Evolutionary conservation across 2,888 invertebrate species (phyloP).

Genomic region (Boloria euphrosyne): DNA sequence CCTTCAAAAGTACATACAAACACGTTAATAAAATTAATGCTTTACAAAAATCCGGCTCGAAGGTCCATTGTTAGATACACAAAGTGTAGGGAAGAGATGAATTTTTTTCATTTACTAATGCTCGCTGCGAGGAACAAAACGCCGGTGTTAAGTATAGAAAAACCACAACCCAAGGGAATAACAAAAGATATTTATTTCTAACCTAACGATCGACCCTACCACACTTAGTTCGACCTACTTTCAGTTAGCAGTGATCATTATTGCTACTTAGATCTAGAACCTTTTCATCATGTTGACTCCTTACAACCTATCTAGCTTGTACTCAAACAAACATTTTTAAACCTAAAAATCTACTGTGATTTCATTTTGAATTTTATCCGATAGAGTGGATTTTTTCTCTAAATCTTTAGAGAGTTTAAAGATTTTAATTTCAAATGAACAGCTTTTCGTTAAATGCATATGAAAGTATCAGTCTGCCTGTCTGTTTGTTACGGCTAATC

Average conservation of each 20-base stretch:
- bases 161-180: neutral
- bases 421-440: no score
- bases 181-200: slow-evolving; percentile 10
- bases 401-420: no score
- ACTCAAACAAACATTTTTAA: no score
- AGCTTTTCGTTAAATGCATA: no score
- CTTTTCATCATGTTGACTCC: no score
- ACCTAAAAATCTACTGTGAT: no score
- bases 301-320: no score
- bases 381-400: no score
- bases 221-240: slow-evolving; percentile 7
- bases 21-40: slow-evolving; percentile 9
- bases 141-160: slow-evolving; percentile 17
- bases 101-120: slow-evolving; percentile 28
- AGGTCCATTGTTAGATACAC: slow-evolving; percentile 5
- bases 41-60: neutral
- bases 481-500: no score
- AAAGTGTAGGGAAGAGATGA: neutral
- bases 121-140: slow-evolving; percentile 18
- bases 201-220: neutral
- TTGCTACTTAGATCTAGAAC: neutral
- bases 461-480: no score
- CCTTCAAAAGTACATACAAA: neutral
- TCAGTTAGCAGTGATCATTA: neutral
- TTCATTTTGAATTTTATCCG: no score